A percentile compares a stretch with the other conserved stretches of the same genome.
Evolutionary conservation across 1,140 invertebrate genomes (phyloP).

Genomic region (Magallana angulata): DNA sequence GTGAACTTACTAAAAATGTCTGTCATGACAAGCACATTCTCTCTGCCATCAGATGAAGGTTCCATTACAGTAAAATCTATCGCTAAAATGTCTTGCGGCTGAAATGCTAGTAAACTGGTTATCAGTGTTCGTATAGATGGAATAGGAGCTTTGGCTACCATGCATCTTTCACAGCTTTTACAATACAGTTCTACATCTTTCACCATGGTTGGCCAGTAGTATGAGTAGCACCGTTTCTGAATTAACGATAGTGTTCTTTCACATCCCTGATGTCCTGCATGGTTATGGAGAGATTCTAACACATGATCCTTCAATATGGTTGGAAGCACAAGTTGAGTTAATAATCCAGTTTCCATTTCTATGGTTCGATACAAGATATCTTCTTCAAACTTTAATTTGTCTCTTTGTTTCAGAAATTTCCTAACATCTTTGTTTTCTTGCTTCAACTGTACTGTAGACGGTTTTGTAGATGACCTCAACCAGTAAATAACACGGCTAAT

Average conservation of each 20-base stretch:
- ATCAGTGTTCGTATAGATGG: slow-evolving; percentile 44
- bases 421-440: slow-evolving; percentile 7
- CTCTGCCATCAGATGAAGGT: slow-evolving; percentile 43
- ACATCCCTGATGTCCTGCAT: slow-evolving; percentile 49
- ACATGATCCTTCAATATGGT: background rate
- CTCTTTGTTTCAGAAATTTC: slow-evolving; percentile 38
- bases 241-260: slow-evolving; percentile 39
- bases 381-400: slow-evolving; percentile 1
- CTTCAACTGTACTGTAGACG: background rate
- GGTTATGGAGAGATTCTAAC: slow-evolving; percentile 57
- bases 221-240: slow-evolving; percentile 56
- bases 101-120: slow-evolving; percentile 41
- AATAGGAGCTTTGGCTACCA: slow-evolving; percentile 41
- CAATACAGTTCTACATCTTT: slow-evolving; percentile 38
- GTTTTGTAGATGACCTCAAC: background rate
- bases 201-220: slow-evolving; percentile 38
- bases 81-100: slow-evolving; percentile 28
- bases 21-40: slow-evolving; percentile 20
- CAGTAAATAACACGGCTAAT: slow-evolving; percentile 28
- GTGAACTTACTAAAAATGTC: slow-evolving; percentile 48
- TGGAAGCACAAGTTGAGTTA: background rate
- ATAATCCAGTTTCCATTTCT: background rate
- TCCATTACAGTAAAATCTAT: slow-evolving; percentile 57
- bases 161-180: slow-evolving; percentile 53
- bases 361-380: slow-evolving; percentile 23